Evolutionary conservation across 2,888 invertebrate genomes (phyloP), one percentile per base, ranked within the genome.

Genomic region (Cylindroiulus punctatus): DNA sequence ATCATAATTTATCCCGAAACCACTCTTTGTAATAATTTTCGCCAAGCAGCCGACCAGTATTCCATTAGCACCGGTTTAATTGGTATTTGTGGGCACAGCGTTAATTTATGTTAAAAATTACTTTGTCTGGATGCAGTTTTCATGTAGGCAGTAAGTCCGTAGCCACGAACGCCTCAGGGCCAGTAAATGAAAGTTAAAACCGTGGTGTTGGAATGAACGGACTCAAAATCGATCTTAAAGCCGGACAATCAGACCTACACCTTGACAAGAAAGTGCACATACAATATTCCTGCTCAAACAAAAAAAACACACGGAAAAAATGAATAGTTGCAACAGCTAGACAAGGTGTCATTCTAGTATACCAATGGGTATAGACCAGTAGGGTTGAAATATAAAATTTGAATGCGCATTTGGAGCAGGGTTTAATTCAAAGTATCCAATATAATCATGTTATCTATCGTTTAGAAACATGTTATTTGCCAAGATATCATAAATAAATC

Each of bases 41-140:
- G 30, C 17, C 76, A 30, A 76, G 30, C 76, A 76, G 76, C 76
- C 76, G 30, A 26, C 76, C 76, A 14, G 30, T 76, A 76, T 76
- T 76, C 76, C 76, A 76, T 76, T 76, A 76, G 76, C 76, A 76
- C 26, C 26, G 30, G 26, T 76, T 76, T 76, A 76, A 76, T 76
- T 76, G 76, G 76, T 76, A 76, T 76, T 76, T 76, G 76, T 76
- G 76, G 76, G 76, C 76, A 76, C 76, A 76, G 76, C 76, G 76
- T 14, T 76, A 76, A 76, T 76, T 76, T 76, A 76, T 76, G 76
- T 76, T 76, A 76, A 76, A 76, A 76, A 76, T 76, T 76, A 76
- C 76, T 76, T 76, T 76, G 76, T 76, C 76, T 76, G 76, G 76
- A 76, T 76, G 76, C 76, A 76, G 17, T 76, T 76, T 76, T 76